Conservation (phyloP, 2,113 vertebrate species). For the Reinhardtius hippoglossoides region DNA sequence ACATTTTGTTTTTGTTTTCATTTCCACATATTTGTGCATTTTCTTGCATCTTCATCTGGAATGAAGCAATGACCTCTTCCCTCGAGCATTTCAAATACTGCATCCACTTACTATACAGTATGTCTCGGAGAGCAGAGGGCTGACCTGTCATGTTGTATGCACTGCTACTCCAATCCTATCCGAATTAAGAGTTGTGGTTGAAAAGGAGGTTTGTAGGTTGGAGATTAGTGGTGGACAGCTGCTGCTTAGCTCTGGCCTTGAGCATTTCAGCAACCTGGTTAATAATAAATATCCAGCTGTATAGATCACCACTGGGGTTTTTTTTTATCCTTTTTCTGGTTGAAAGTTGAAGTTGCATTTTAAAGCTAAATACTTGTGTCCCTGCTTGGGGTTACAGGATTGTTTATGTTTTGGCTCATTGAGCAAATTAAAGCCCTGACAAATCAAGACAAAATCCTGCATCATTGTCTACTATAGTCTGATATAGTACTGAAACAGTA, state of each 20-base stretch:
- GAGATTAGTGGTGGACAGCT: slow-evolving; percentile 75
- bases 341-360: neutral
- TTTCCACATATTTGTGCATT: slow-evolving; percentile 21
- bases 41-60: slow-evolving; percentile 17
- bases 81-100: neutral
- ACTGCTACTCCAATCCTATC: slow-evolving; percentile 22
- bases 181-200: slow-evolving; percentile 51
- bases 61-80: slow-evolving; percentile 14
- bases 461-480: too few relatives aligned
- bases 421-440: neutral
- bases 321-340: neutral
- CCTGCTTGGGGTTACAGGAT: neutral
- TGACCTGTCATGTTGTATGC: slow-evolving; percentile 22
- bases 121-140: neutral
- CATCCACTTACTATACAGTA: slow-evolving; percentile 2
- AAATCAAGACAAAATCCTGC: neutral
- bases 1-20: slow-evolving; percentile 6
- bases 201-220: slow-evolving; percentile 79
- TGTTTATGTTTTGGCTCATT: neutral
- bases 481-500: too few relatives aligned
- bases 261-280: slow-evolving; percentile 60
- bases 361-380: neutral
- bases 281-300: slow-evolving; percentile 44
- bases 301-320: slow-evolving; percentile 17
- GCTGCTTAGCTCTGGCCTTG: slow-evolving; percentile 60